These are phyloP conservation scores for Agonopterix arenella DNA, from an alignment of 2,888 invertebrate genomes.

Conservation along the genomic window DNA sequence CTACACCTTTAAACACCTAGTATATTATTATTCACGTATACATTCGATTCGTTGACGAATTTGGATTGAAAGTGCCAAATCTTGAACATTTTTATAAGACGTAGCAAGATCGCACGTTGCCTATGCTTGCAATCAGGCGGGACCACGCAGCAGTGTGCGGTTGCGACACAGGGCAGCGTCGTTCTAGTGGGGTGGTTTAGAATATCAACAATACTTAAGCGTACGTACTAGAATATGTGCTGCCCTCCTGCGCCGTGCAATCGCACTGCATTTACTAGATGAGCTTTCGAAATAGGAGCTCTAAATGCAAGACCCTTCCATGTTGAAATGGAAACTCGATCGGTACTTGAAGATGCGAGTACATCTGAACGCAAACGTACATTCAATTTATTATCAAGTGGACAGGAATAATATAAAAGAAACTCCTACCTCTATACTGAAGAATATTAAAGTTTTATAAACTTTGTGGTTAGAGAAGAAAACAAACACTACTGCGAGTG, in stretches of 20 bases:
- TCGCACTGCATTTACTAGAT: slow-evolving; percentile 58
- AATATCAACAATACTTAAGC: slow-evolving; percentile 67
- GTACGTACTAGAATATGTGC: slow-evolving; percentile 44
- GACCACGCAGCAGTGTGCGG: slow-evolving; percentile 58
- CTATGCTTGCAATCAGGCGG: slow-evolving; percentile 57
- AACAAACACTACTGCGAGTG: slow-evolving; percentile 29
- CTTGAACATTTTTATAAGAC: slow-evolving; percentile 2
- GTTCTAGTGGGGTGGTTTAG: slow-evolving; percentile 53
- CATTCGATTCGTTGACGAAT: no score
- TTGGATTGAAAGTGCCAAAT: no score
- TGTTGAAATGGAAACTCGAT: slow-evolving; percentile 42
- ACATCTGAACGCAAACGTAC: neutral
- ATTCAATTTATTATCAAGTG: neutral
- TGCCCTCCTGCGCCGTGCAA: slow-evolving; percentile 36
- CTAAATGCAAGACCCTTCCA: slow-evolving; percentile 39
- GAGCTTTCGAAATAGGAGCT: slow-evolving; percentile 55
- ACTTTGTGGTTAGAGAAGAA: slow-evolving; percentile 17
- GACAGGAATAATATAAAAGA: neutral
- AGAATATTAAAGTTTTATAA: slow-evolving; percentile 5
- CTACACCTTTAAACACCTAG: no score
- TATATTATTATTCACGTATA: no score
- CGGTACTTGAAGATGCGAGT: slow-evolving; percentile 33
- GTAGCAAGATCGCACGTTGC: slow-evolving; percentile 27
- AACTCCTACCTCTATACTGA: neutral
- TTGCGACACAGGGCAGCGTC: slow-evolving; percentile 44